phyloP scores from a whole-genome alignment of 2,888 invertebrate genomes.

The Entomobrya multifasciata region DNA sequence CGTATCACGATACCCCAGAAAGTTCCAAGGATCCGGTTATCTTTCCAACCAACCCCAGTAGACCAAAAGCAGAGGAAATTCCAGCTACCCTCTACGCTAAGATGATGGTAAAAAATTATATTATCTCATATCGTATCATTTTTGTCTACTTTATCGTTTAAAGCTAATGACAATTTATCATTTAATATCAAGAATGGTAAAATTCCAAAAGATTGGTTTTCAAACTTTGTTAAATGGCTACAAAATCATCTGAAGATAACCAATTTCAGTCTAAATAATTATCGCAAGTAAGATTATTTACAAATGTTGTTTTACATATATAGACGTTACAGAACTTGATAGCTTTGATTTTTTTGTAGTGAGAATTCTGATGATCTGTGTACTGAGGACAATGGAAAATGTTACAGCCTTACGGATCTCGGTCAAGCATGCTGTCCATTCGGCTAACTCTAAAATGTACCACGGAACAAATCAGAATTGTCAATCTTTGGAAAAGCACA shows the following conservation, averaged over 20 bases:
- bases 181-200: conserved; percentile 75
- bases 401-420: conserved; percentile 52
- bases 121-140: neutral
- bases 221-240: conserved; percentile 67
- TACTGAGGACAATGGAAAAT: conserved; percentile 2
- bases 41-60: conserved; percentile 36
- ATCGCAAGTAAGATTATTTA: conserved; percentile 54
- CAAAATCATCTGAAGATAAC: conserved; percentile 21
- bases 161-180: too few species aligned
- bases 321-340: neutral
- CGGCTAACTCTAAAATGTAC: conserved; percentile 62
- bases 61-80: conserved; percentile 46
- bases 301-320: neutral
- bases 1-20: conserved; percentile 42
- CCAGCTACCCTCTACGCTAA: conserved; percentile 28
- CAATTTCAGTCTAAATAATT: conserved; percentile 19
- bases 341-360: neutral
- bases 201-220: conserved; percentile 63
- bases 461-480: too few species aligned
- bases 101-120: conserved; percentile 51
- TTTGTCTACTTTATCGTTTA: neutral
- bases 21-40: neutral
- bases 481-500: neutral
- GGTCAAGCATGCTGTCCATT: conserved; percentile 74
- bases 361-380: conserved; percentile 12